Conservation (phyloP, 2,113 vertebrate genomes). For the Callipepla squamata region DNA sequence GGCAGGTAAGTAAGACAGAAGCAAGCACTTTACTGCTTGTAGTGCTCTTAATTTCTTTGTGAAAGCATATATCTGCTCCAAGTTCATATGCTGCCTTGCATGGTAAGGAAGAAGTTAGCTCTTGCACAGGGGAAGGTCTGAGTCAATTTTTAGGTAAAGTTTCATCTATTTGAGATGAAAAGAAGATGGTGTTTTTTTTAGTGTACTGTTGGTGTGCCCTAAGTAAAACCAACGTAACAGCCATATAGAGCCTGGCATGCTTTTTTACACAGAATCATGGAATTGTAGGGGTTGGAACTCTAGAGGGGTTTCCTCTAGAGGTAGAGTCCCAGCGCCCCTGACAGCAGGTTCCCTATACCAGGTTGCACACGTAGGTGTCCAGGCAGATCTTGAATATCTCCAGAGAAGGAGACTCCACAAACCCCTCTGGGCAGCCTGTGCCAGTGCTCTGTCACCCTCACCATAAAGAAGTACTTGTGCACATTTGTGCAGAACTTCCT, state of each 20-base stretch:
- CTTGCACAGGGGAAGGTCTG: not conserved
- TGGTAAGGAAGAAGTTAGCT: not conserved
- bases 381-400: no score
- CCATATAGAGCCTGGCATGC: not conserved
- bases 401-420: no score
- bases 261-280: not conserved
- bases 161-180: not conserved
- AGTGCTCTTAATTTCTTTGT: not conserved
- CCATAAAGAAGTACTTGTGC: no score
- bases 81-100: not conserved
- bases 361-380: no score
- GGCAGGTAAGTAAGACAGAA: not conserved
- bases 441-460: no score
- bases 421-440: no score
- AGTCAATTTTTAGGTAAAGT: not conserved
- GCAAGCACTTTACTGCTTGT: not conserved
- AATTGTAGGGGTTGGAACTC: no score
- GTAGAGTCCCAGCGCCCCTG: no score
- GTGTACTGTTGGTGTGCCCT: not conserved
- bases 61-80: rapidly evolving
- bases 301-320: no score
- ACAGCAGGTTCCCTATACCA: no score
- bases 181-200: not conserved
- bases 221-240: rapidly evolving
- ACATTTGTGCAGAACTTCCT: no score